Evolutionary conservation across 2,888 invertebrate species (phyloP), one percentile per base, ranked within the genome.

Genomic region (Agrochola macilenta): DNA sequence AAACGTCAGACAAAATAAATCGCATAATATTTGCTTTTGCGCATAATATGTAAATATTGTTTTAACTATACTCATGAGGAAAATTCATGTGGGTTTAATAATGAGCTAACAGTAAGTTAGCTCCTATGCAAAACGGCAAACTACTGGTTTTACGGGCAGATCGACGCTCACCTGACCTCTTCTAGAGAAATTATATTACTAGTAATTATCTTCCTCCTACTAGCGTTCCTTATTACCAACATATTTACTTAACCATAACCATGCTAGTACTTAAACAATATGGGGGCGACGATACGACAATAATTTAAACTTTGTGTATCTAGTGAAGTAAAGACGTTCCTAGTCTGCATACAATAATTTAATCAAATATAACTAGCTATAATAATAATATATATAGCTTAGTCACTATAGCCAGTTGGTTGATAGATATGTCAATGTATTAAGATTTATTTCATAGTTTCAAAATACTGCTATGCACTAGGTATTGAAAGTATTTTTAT

Each of bases 101-200:
- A 80, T 65, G 30, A 26, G 9, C 43, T 26, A 11, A 43, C 12
- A 74, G 54, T 65, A 35, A 46, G 57, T 20, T 43, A 35, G 26
- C 43, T 43, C 12, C 5, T n/a, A 5, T 30, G 14, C 46, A n/a
- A 79, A 74, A 54, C 26, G 20, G 14, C 2, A 5, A n/a, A 17
- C 76, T 81, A 76, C 79, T 75, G 30, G 69, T 65, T 75, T 64
- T 58, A 75, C 68, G 11, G 35, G 63, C 52, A n/a, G 52, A 57
- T 23, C 49, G 30, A 43, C 30, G 35, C 75, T 63, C 7, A 11
- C n/a, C 17, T 63, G 74, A 74, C 74, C 63, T 57, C 57, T 74
- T 17, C 9, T 52, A 49, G 39, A 81, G 57, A 72, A 64, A 64
- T 43, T 71, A 58, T 64, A 49, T 70, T 70, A 57, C 49, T 46